Evolutionary conservation across 2,888 invertebrate species (phyloP).

Genomic region (Ochropacha duplaris): DNA sequence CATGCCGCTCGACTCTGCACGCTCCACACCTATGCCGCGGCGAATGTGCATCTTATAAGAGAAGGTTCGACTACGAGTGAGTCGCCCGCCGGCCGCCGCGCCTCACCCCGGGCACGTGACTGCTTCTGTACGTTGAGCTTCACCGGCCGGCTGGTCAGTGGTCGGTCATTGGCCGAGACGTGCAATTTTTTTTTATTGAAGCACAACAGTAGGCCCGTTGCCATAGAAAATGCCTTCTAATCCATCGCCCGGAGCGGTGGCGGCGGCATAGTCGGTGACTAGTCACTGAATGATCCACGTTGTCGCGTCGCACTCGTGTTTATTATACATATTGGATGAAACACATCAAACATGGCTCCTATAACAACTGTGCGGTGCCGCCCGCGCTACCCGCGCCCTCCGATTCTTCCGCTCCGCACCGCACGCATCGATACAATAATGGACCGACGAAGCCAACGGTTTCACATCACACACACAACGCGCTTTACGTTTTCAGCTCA

Average conservation of each 20-base stretch:
- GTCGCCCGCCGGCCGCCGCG: conserved; percentile 80
- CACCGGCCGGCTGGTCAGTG: conserved; percentile 73
- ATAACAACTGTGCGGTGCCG: conserved; percentile 43
- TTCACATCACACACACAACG: conserved; percentile 6
- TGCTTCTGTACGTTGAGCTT: conserved; percentile 68
- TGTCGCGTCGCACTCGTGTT: conserved; percentile 48
- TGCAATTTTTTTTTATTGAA: conserved; percentile 62
- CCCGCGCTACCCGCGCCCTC: conserved; percentile 34
- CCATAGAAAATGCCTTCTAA: conserved; percentile 63
- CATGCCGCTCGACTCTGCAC: conserved; percentile 73
- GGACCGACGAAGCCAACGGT: background rate
- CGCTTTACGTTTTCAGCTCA: conserved; percentile 3
- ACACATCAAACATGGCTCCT: conserved; percentile 58
- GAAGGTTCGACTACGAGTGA: conserved; percentile 73
- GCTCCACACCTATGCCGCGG: conserved; percentile 76
- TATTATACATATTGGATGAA: conserved; percentile 48
- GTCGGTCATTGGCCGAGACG: conserved; percentile 75
- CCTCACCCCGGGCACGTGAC: conserved; percentile 83
- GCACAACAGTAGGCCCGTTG: conserved; percentile 58
- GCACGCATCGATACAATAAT: conserved; percentile 48
- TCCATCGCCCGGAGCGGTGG: conserved; percentile 55
- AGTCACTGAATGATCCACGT: conserved; percentile 51
- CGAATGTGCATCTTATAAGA: conserved; percentile 80
- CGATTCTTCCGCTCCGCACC: conserved; percentile 39
- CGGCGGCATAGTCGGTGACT: conserved; percentile 40